Conservation (phyloP, 92 coral and sea anemone species). For the Phenganax stokvisi region DNA sequence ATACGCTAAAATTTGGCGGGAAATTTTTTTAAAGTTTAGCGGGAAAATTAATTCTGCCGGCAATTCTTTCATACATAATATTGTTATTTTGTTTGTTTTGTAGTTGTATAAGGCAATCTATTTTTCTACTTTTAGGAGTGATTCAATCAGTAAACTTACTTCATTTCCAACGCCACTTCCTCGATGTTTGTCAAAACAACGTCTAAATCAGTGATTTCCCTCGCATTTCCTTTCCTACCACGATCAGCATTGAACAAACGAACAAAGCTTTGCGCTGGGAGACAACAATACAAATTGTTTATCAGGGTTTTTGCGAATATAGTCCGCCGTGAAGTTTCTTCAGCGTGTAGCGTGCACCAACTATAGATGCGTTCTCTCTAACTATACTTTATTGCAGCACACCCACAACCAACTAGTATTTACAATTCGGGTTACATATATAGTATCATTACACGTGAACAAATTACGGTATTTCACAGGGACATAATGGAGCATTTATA, state of each 20-base stretch:
- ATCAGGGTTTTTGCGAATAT: background rate
- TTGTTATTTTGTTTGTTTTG: no score
- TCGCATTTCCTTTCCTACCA: conserved; percentile 60
- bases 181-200: conserved; percentile 78
- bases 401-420: no score
- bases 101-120: background rate
- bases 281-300: background rate
- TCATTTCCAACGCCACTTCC: conserved; percentile 67
- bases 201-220: conserved; percentile 79
- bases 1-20: background rate
- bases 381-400: no score
- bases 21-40: no score
- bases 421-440: no score
- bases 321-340: background rate
- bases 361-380: no score
- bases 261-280: conserved; percentile 71
- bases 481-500: no score
- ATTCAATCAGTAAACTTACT: conserved; percentile 36
- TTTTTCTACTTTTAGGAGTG: background rate
- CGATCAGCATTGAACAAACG: conserved; percentile 84
- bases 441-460: no score
- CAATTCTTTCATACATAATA: background rate
- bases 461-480: no score
- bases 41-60: background rate
- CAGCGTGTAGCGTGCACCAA: no score